Evolutionary conservation across 2,797 vertebrate species (phyloP), one percentile per base, ranked within the genome.

Genomic region (Aldrovandia affinis): DNA sequence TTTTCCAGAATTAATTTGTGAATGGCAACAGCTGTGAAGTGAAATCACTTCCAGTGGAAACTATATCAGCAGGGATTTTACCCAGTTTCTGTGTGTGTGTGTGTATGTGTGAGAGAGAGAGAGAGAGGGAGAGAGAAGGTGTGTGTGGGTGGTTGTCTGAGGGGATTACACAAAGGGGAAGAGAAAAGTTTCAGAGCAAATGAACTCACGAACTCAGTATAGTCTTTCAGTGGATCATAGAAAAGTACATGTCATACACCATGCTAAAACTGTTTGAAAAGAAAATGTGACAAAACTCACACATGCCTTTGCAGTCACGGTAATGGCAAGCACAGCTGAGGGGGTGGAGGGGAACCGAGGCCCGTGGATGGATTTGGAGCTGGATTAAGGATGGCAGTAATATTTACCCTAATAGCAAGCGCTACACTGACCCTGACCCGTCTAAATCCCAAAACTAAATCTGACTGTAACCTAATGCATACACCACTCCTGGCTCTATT

Each of bases 311-410:
- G 9, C 44, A 10, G 1, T 18, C 22, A 44, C 22, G 20, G 70
- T 42, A 75, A 75, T 75, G 39, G 39, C 39, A 44, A 44, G 70
- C 70, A 75, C 25, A 22, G 61, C 52, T 33, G 82, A 47, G 39
- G 54, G 73, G 82, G 30, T 39, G n/a, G 20, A 20, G 50, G 78
- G 78, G 78, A 70, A 81, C 42, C 39, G 44, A 80, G 52, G 50
- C 50, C 61, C 33, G 78, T 6, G 59, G 28, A 30, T 80, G 59
- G 55, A 79, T 79, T 50, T 54, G 25, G 61, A 44, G 9, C 33
- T 47, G 78, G 52, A 84, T 80, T 52, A 54, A 44, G 28, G 63
- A 65, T 70, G 50, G 50, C 50, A 80, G 78, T 70, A 78, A 65
- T 54, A 54, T 33, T 54, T 47, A 65, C 50, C 30, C 50, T 59